Base-by-base conservation (phyloP, 2,888 invertebrate species). In the Erannis defoliaria region DNA sequence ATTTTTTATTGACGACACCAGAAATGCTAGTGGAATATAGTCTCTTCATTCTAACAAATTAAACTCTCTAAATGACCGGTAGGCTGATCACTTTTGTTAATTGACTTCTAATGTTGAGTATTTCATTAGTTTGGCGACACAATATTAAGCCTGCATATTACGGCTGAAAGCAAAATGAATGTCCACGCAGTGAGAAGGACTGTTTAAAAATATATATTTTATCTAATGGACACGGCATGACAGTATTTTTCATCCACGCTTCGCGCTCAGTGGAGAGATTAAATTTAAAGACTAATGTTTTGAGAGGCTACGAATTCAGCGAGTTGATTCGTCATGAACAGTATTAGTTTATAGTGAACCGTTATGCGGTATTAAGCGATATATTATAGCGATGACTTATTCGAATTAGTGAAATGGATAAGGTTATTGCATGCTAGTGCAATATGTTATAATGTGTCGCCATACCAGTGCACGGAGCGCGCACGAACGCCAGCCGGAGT, bases 1-100 rank as follows among this genome's bases (percentile, higher is more conserved):
- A 92, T 93, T 92, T 93, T 93, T 93, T 93, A 93, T 90, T 89
- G 92, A 92, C 90, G 90, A 90, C 89, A 90, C 85, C 82, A 78
- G 84, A 86, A 88, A 88, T 85, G 79, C 84, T 86, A 84, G 85
- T 84, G 78, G 76, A 76, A 85, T 38, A 85, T 84, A 82, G 81
- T 80, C 75, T 84, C 80, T 72, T 75, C 72, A 78, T 78, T 75
- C 68, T 71, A 72, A 65, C 71, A 69, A 74, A 74, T 75, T 68
- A 65, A 73, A 65, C 61, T 23, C 46, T 55, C 60, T 59, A 64
- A 70, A 71, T 74, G 65, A 73, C 66, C 55, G 45, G 55, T 56
- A 62, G 59, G 43, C 21, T 70, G 51, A 70, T 64, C 37, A 38
- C 37, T 51, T 23, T 40, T 45, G 21, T 46, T 55, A 42, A 53